Conservation (phyloP, 1,140 invertebrate species). For the Hylaeus volcanicus region DNA sequence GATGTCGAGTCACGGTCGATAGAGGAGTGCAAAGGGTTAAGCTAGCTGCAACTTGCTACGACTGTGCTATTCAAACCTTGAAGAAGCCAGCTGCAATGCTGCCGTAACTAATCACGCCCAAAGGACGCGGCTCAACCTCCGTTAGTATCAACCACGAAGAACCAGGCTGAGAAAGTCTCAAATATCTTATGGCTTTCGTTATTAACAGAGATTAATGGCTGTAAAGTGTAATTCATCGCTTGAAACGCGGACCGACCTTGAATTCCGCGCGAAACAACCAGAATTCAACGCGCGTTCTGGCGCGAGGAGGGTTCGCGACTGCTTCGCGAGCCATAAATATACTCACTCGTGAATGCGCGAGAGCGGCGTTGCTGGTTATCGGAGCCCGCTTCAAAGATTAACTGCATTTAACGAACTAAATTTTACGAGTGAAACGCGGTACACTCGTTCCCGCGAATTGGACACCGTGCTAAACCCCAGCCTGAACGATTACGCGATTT, state of each 20-base stretch:
- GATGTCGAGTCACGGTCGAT: too few species aligned
- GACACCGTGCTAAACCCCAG: neutral
- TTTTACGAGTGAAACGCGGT: slow-evolving; percentile 27
- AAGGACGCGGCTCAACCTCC: too few species aligned
- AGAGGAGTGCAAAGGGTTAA: too few species aligned
- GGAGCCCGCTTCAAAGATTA: slow-evolving; percentile 7
- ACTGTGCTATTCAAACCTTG: too few species aligned
- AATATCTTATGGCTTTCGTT: neutral
- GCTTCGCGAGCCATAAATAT: slow-evolving; percentile 59
- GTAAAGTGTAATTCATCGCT: slow-evolving; percentile 31
- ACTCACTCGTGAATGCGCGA: slow-evolving; percentile 24
- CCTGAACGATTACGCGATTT: neutral
- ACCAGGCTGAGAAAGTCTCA: too few species aligned
- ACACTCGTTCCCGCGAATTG: neutral
- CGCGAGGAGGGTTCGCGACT: slow-evolving; percentile 37
- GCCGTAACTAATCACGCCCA: too few species aligned
- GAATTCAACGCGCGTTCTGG: neutral
- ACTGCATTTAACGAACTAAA: slow-evolving; percentile 39
- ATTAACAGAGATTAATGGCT: slow-evolving; percentile 29
- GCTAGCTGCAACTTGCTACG: too few species aligned
- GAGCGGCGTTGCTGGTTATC: slow-evolving; percentile 19
- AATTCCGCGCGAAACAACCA: slow-evolving; percentile 20
- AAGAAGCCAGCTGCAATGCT: too few species aligned
- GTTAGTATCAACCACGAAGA: neutral
- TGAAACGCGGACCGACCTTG: slow-evolving; percentile 20